Evolutionary conservation across 1,140 invertebrate species (phyloP).

Genomic region (Mya arenaria): DNA sequence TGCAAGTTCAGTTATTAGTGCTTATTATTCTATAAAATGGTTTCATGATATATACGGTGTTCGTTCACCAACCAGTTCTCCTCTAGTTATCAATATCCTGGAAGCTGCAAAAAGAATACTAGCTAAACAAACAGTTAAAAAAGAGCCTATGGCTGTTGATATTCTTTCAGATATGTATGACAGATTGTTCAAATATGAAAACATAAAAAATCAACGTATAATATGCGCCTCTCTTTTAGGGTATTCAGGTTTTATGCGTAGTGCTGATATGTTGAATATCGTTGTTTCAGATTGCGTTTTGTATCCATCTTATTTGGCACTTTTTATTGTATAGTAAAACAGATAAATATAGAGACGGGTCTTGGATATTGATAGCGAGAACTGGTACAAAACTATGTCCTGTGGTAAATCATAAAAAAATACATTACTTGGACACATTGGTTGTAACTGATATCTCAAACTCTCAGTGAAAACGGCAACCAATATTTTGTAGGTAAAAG

Average conservation of each 20-base stretch:
- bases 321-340: conserved; percentile 52
- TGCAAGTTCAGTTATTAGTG: conserved; percentile 21
- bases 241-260: conserved; percentile 52
- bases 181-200: neutral
- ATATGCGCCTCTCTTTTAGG: conserved; percentile 48
- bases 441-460: no score
- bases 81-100: conserved; percentile 17
- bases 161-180: conserved; percentile 13
- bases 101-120: conserved; percentile 35
- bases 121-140: conserved; percentile 19
- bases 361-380: conserved; percentile 31
- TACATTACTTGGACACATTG: no score
- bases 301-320: conserved; percentile 2
- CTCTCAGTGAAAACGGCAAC: no score
- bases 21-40: conserved; percentile 36
- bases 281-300: conserved; percentile 25
- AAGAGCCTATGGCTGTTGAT: conserved; percentile 45
- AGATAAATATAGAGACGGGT: conserved; percentile 50
- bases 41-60: conserved; percentile 21
- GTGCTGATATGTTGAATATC: conserved; percentile 43
- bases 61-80: neutral
- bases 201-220: conserved; percentile 36
- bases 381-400: conserved; percentile 28
- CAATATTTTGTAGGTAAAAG: no score
- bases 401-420: conserved; percentile 25